Conservation (phyloP, 2,888 invertebrate genomes). For the Malthinus seriepunctatus region DNA sequence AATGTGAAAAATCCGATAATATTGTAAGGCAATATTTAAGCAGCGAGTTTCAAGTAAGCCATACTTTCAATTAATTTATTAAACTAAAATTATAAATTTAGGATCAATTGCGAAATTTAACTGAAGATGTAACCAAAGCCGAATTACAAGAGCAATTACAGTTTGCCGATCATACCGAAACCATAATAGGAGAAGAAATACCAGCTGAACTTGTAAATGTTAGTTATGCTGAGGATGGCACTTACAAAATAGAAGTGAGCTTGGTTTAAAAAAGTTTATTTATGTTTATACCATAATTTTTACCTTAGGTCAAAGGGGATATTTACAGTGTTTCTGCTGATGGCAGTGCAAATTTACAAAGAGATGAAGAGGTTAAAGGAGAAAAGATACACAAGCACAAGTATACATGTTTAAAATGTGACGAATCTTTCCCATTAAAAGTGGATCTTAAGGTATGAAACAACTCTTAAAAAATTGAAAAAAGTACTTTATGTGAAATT, state of each 20-base stretch:
- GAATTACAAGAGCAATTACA: constrained; percentile 49
- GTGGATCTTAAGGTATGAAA: constrained; percentile 51
- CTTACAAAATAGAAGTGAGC: constrained; percentile 30
- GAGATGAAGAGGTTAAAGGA: constrained; percentile 18
- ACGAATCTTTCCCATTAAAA: constrained; percentile 49
- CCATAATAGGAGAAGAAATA: constrained; percentile 43
- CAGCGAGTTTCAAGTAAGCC: constrained; percentile 53
- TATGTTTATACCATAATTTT: background rate
- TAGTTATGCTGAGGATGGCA: constrained; percentile 35
- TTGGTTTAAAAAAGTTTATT: background rate
- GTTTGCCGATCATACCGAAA: constrained; percentile 44
- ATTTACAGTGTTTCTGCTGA: constrained; percentile 16
- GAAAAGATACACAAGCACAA: constrained; percentile 38
- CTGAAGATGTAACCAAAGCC: constrained; percentile 41
- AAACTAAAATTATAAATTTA: constrained; percentile 29
- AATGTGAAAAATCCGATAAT: constrained; percentile 56
- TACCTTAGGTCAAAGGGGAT: constrained; percentile 19
- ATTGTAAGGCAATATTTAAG: constrained; percentile 52
- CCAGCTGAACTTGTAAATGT: constrained; percentile 44
- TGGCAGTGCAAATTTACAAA: constrained; percentile 17
- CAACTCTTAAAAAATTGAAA: too few relatives aligned
- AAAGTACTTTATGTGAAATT: too few relatives aligned
- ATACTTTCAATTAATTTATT: too few relatives aligned
- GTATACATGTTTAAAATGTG: constrained; percentile 52
- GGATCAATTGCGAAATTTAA: constrained; percentile 45